Evolutionary conservation across 2,888 invertebrate genomes (phyloP).

Genomic region (Aproaerema taeniolella): DNA sequence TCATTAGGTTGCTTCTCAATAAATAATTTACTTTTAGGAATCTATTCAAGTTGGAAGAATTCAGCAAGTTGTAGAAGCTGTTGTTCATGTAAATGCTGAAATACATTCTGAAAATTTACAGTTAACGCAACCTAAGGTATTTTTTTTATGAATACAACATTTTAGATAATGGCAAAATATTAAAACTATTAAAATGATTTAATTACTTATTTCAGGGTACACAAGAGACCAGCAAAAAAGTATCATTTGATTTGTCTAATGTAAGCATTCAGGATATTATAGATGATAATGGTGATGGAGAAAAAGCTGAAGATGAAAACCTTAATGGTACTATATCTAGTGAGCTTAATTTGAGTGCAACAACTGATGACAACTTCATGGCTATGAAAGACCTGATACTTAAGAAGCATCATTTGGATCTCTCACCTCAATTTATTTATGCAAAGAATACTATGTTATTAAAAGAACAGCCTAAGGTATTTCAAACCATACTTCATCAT

Average conservation of each 20-base stretch:
- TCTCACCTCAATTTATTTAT: conserved; percentile 59
- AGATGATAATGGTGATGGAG: conserved; percentile 17
- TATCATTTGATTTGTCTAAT: conserved; percentile 37
- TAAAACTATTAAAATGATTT: too few species aligned
- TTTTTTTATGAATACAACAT: neutral
- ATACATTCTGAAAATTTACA: neutral
- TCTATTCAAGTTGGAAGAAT: too few species aligned
- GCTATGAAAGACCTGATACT: conserved; percentile 51
- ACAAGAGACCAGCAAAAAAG: too few species aligned
- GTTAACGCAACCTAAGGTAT: neutral
- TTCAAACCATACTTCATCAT: neutral
- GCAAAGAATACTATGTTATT: conserved; percentile 37
- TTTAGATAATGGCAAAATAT: neutral
- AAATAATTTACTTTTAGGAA: too few species aligned
- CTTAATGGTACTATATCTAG: conserved; percentile 32
- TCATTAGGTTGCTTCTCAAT: too few species aligned
- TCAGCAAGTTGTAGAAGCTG: conserved; percentile 21
- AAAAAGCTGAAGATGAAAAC: conserved; percentile 20
- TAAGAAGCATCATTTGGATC: conserved; percentile 52
- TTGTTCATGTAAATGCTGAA: conserved; percentile 12
- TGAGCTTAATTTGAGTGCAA: conserved; percentile 33
- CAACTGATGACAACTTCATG: conserved; percentile 39
- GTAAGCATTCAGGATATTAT: conserved; percentile 26
- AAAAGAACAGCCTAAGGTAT: conserved; percentile 26
- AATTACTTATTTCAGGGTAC: too few species aligned